Evolutionary conservation across 2,113 vertebrate species (phyloP), one percentile per base, ranked within the genome.

Genomic region (Embiotoca jacksoni): DNA sequence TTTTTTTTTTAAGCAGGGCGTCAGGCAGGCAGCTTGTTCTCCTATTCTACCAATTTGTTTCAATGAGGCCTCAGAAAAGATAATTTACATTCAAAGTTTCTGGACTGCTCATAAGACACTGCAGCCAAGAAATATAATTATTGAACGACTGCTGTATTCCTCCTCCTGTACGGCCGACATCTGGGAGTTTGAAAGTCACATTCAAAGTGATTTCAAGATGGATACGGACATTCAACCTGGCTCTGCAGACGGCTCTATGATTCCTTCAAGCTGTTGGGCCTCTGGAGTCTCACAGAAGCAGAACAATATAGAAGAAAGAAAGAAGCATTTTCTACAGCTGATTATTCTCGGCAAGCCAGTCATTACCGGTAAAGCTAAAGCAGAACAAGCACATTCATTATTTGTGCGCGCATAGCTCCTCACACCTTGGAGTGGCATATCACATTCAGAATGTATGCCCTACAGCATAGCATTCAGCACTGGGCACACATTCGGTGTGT

Each of bases 351-450:
- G 36, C 10, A n/a, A 75, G 71, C 67, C 72, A 36, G 65, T 88
- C 72, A 79, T 87, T 82, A 84, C 59, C 44, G 37, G 31, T 49
- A 23, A 65, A 46, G 61, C 64, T 55, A 54, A 46, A 81, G 77
- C 90, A 58, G 49, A 79, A 80, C 15, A 50, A 69, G 49, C 23
- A 6, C 71, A 81, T 84, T 78, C 55, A 85, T 90, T 90, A 90
- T 88, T 81, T 31, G 68, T 80, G 71, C 50, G 64, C 41, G 64
- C 81, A 72, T 69, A 52, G 57, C 54, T 84, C n/a, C 62, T 7
- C 61, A 68, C 36, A 57, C 56, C 44, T 56, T 41, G 5, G 58
- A 61, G 66, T 36, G 41, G 82, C 72, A 75, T 54, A 77, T 84
- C 58, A 61, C 60, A 59, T 65, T 35, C 37, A 81, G 79, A 57